A percentile compares a stretch with the other conserved stretches of the same genome.
phyloP scores from a whole-genome alignment of 2,888 invertebrate genomes.

The Drosophila subsilvestris region DNA sequence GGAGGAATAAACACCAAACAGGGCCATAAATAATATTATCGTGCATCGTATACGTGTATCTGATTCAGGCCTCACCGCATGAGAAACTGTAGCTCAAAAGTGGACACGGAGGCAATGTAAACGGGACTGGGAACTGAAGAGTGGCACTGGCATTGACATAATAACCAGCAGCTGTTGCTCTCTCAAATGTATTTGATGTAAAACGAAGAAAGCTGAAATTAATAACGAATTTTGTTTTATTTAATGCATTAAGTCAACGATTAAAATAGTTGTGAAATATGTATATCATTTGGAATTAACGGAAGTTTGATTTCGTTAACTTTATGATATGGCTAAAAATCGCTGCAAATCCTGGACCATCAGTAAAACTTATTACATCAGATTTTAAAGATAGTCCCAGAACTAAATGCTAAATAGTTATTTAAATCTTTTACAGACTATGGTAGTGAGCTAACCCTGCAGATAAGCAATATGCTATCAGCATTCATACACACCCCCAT shows the following conservation, averaged over 20 bases:
- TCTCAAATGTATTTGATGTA: too few relatives aligned
- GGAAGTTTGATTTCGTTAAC: too few relatives aligned
- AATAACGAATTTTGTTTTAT: conserved; percentile 6
- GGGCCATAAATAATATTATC: conserved; percentile 78
- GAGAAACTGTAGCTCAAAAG: conserved; percentile 62
- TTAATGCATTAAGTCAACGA: too few relatives aligned
- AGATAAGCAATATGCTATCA: conserved; percentile 49
- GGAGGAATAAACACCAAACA: conserved; percentile 62
- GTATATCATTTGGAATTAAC: too few relatives aligned
- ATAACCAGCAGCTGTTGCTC: conserved; percentile 54
- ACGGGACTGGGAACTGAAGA: conserved; percentile 20
- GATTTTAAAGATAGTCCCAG: too few relatives aligned
- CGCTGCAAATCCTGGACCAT: too few relatives aligned
- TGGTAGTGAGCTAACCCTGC: conserved; percentile 12
- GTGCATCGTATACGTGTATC: conserved; percentile 68
- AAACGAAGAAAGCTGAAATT: neutral
- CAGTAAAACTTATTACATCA: too few relatives aligned
- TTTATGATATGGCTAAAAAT: too few relatives aligned
- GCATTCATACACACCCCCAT: conserved; percentile 26
- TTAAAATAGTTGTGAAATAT: too few relatives aligned
- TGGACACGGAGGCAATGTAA: conserved; percentile 14
- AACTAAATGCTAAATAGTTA: too few relatives aligned
- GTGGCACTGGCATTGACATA: conserved; percentile 57
- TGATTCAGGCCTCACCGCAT: conserved; percentile 78
- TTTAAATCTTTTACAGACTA: conserved; percentile 1